Evolutionary conservation across 1,140 invertebrate genomes (phyloP).

Genomic region (Heterodera schachtii): DNA sequence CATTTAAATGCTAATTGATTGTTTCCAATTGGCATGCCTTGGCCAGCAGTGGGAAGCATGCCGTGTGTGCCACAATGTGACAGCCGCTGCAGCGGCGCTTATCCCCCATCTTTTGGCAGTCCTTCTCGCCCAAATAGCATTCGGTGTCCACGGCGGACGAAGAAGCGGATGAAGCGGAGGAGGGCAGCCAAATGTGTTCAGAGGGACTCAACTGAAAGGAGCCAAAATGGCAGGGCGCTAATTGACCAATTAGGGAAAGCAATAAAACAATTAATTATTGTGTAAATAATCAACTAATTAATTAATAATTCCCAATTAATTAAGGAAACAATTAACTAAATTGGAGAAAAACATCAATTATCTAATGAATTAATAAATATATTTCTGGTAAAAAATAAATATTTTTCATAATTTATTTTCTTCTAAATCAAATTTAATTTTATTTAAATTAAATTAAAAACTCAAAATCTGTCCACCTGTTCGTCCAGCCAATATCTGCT

Average conservation of each 20-base stretch:
- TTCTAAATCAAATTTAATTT: too few species aligned
- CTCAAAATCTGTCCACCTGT: constrained; percentile 37
- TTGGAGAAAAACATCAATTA: too few species aligned
- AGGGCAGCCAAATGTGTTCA: constrained; percentile 65
- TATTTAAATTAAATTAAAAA: too few species aligned
- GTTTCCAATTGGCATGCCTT: too few species aligned
- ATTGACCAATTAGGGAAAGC: background rate
- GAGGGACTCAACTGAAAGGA: constrained; percentile 53
- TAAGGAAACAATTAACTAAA: constrained; percentile 41
- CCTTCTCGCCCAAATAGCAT: constrained; percentile 64
- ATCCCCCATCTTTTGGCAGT: constrained; percentile 63
- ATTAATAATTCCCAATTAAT: too few species aligned
- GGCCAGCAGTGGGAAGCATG: constrained; percentile 59
- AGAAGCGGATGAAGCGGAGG: constrained; percentile 45
- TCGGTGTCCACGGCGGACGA: constrained; percentile 60
- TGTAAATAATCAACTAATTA: too few species aligned
- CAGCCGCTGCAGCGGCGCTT: constrained; percentile 64
- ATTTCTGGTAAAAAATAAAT: too few species aligned
- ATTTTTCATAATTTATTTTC: too few species aligned
- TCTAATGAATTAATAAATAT: too few species aligned
- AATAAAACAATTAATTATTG: too few species aligned
- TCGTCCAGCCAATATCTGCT: constrained; percentile 65
- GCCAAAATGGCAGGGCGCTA: background rate
- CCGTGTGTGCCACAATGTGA: constrained; percentile 64
- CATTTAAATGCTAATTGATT: too few species aligned